These are phyloP conservation scores for Pollenia labialis DNA, from an alignment of 2,888 invertebrate genomes.

Conservation along the genomic window DNA sequence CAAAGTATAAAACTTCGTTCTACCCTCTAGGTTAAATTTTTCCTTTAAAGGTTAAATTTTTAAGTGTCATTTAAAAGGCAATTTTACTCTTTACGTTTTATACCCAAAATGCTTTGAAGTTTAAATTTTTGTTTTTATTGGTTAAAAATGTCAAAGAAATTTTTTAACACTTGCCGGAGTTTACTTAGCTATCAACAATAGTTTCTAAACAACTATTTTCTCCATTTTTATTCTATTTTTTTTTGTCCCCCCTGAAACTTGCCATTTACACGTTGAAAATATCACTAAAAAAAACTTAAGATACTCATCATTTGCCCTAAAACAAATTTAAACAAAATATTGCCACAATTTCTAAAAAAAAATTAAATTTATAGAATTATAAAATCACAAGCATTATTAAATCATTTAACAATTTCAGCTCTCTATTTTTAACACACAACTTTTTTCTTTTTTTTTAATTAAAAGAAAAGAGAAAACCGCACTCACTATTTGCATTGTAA, in stretches of 20 bases:
- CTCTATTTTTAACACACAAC: background rate
- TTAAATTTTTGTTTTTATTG: too few species aligned
- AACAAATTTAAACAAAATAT: slow-evolving; percentile 15
- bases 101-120: too few species aligned
- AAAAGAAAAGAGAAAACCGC: background rate
- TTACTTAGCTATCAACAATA: too few species aligned
- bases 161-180: too few species aligned
- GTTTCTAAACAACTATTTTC: too few species aligned
- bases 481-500: slow-evolving; percentile 42
- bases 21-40: too few species aligned
- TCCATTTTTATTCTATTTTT: too few species aligned
- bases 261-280: slow-evolving; percentile 45
- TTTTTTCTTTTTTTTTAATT: background rate
- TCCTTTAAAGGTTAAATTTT: too few species aligned
- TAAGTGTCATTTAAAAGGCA: too few species aligned
- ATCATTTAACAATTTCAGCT: background rate
- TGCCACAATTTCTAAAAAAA: slow-evolving; percentile 15
- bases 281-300: background rate
- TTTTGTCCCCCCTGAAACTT: slow-evolving; percentile 37
- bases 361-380: background rate
- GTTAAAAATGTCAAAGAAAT: too few species aligned
- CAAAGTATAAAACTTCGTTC: too few species aligned
- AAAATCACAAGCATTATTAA: slow-evolving; percentile 12
- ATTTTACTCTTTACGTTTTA: too few species aligned
- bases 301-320: slow-evolving; percentile 48